These are phyloP conservation scores for Lysiphlebus fabarum DNA, from an alignment of 1,140 invertebrate genomes.

Conservation along the genomic window DNA sequence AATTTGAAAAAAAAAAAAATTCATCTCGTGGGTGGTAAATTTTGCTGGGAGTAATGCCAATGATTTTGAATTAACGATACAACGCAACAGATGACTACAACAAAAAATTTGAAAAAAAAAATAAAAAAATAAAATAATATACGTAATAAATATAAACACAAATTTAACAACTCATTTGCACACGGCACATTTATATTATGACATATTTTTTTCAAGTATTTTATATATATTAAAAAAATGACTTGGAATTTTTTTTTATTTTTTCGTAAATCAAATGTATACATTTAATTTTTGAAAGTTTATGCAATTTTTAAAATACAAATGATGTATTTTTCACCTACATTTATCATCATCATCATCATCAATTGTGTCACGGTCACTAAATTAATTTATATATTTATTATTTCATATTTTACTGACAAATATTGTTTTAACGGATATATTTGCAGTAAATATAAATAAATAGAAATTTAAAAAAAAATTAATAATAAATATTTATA, in stretches of 20 bases:
- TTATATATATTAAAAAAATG: background rate
- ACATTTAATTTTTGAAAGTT: too few relatives aligned
- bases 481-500: too few relatives aligned
- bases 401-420: constrained; percentile 3
- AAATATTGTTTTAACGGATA: background rate
- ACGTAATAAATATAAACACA: too few relatives aligned
- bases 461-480: too few relatives aligned
- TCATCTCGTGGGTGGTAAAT: too few relatives aligned
- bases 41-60: background rate
- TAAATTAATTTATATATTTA: constrained; percentile 1
- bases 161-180: background rate
- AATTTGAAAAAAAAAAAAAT: too few relatives aligned
- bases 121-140: background rate
- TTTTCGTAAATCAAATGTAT: too few relatives aligned
- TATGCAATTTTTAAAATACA: too few relatives aligned
- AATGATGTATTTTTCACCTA: constrained; percentile 3
- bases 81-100: constrained; percentile 6
- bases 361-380: constrained; percentile 14
- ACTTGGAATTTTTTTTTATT: too few relatives aligned
- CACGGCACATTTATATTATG: background rate
- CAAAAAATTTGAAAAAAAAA: background rate
- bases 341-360: background rate
- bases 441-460: too few relatives aligned
- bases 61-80: background rate
- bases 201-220: too few relatives aligned